Evolutionary conservation across 2,113 vertebrate species (phyloP).

Genomic region (Thermophis baileyi): DNA sequence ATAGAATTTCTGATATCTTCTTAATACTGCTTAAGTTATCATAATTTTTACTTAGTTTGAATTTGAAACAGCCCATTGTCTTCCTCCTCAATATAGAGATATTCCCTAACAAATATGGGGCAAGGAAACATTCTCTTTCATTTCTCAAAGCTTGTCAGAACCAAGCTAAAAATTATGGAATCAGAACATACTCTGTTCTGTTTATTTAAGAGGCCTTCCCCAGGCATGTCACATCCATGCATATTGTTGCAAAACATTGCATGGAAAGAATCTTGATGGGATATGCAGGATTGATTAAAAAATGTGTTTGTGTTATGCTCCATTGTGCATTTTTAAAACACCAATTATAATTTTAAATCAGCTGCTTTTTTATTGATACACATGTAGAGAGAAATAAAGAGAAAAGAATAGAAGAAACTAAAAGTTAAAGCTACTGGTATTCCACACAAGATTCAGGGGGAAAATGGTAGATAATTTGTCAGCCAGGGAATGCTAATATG

Average conservation of each 20-base stretch:
- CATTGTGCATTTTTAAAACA: background rate
- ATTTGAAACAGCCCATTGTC: background rate
- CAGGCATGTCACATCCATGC: background rate
- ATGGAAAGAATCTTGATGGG: background rate
- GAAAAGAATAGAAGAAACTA: background rate
- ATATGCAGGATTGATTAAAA: background rate
- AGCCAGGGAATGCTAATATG: background rate
- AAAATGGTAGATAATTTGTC: background rate
- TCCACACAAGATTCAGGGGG: background rate
- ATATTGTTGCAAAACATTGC: background rate
- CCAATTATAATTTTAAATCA: background rate
- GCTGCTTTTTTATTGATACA: background rate
- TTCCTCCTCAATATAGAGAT: background rate
- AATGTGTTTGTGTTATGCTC: background rate
- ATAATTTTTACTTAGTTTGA: background rate
- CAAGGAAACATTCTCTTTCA: background rate
- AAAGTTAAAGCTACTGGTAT: background rate
- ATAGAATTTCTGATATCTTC: background rate
- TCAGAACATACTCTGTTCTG: background rate
- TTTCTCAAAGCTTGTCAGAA: background rate
- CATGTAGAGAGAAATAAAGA: background rate
- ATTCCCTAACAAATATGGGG: background rate
- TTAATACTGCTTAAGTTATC: background rate
- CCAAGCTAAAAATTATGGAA: background rate
- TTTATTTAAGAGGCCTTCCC: background rate